Percentiles rank a stretch among this genome's conserved stretches.
Evolutionary conservation across 2,797 vertebrate species (phyloP).

Genomic region (Benthosema pterotum): DNA sequence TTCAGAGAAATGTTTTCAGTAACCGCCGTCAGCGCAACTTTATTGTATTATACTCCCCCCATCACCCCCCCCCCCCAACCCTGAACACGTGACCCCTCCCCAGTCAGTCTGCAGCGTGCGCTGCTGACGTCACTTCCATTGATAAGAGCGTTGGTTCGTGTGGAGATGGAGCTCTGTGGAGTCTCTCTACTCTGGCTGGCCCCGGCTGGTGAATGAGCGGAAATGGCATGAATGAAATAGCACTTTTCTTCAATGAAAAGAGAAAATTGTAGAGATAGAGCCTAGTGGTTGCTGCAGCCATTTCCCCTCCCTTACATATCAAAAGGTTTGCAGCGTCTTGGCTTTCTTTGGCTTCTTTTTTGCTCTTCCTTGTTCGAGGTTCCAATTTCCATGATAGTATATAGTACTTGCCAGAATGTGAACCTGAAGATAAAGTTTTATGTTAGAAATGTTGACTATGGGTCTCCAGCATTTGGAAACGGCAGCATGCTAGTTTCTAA

Average conservation of each 20-base stretch:
- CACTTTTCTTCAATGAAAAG: conserved; percentile 81
- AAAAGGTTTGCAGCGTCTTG: conserved; percentile 56
- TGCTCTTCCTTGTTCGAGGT: conserved; percentile 42
- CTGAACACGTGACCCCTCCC: conserved; percentile 80
- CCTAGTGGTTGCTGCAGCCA: conserved; percentile 51
- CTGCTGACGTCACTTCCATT: conserved; percentile 97
- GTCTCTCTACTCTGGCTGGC: conserved; percentile 78
- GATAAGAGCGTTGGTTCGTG: conserved; percentile 90
- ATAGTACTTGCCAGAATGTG: too few relatives aligned
- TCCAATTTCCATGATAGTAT: too few relatives aligned
- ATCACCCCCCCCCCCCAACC: conserved; percentile 69
- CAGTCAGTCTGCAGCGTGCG: conserved; percentile 71
- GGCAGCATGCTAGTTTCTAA: too few relatives aligned
- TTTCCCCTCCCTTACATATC: conserved; percentile 60
- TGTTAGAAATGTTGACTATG: too few relatives aligned
- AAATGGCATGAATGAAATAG: conserved; percentile 88
- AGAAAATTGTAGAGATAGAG: conserved; percentile 73
- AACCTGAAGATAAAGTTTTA: too few relatives aligned
- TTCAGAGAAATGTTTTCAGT: conserved; percentile 84
- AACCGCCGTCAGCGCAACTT: conserved; percentile 91
- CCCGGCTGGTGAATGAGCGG: conserved; percentile 85
- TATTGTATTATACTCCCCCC: conserved; percentile 84
- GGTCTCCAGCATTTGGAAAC: too few relatives aligned
- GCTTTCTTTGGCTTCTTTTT: conserved; percentile 40
- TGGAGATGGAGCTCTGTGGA: conserved; percentile 81